phyloP scores from a whole-genome alignment of 2,113 vertebrate species.

The Semnopithecus entellus region DNA sequence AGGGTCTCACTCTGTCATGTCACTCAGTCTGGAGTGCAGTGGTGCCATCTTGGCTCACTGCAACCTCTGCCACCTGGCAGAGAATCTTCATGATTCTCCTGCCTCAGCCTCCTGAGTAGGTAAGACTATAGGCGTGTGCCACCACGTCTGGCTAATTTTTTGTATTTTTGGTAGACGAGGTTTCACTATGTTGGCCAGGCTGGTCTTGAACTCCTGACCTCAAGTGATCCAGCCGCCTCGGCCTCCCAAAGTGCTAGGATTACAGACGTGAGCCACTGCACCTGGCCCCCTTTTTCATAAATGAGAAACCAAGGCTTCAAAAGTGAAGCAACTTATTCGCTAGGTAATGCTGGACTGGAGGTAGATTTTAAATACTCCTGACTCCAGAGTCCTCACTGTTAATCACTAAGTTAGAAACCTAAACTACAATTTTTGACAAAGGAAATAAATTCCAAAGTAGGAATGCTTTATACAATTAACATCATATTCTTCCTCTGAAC shows the following conservation, averaged over 20 bases:
- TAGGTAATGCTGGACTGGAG: background rate
- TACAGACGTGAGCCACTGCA: background rate
- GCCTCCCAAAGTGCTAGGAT: background rate
- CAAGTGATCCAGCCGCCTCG: background rate
- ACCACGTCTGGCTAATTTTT: background rate
- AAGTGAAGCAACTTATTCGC: background rate
- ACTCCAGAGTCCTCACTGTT: background rate
- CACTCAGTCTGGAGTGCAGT: background rate
- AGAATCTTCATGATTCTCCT: background rate
- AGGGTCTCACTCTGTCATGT: background rate
- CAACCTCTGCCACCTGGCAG: background rate
- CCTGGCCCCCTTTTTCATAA: background rate
- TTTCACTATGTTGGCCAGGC: background rate
- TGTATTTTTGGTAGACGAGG: background rate
- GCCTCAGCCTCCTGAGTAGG: background rate
- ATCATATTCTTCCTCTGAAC: background rate
- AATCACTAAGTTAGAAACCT: background rate
- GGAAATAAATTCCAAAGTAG: slow-evolving; percentile 20
- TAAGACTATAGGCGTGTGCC: background rate
- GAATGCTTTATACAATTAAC: background rate
- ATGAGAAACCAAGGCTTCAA: background rate
- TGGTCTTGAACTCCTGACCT: background rate
- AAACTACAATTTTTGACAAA: background rate
- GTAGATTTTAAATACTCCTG: background rate
- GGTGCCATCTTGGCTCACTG: background rate